phyloP scores from a whole-genome alignment of 2,113 vertebrate species.

The Chaetura pelagica region DNA sequence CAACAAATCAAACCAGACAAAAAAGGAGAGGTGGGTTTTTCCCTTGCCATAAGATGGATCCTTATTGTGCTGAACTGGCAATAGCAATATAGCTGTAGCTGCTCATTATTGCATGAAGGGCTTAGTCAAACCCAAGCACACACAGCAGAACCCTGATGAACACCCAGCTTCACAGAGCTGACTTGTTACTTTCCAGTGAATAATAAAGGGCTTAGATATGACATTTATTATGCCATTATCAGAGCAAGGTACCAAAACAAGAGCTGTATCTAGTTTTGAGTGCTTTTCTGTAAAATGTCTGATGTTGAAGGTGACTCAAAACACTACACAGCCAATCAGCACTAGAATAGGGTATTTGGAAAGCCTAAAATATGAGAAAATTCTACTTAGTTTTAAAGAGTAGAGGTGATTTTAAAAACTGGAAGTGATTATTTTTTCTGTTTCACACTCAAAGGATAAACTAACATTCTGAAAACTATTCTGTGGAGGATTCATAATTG shows the following conservation, averaged over 20 bases:
- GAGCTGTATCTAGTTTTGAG: not conserved
- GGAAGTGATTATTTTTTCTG: not conserved
- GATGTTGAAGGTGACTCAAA: not conserved
- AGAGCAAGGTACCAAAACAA: not conserved
- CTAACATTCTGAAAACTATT: not conserved
- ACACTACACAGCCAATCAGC: not conserved
- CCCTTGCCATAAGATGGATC: not conserved
- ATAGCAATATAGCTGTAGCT: not conserved
- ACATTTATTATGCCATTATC: not conserved
- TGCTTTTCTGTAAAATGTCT: not conserved
- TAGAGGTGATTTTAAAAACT: not conserved
- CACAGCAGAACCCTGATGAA: not conserved
- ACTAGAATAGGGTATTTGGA: not conserved
- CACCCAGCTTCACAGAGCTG: not conserved
- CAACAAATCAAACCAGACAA: not conserved
- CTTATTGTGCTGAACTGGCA: not conserved
- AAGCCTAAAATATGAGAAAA: not conserved
- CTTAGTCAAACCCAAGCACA: not conserved
- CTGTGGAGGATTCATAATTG: not conserved
- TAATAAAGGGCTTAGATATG: not conserved
- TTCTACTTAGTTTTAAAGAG: not conserved
- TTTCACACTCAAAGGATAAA: not conserved
- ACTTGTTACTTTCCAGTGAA: not conserved
- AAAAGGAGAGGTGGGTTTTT: not conserved
- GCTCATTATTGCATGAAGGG: not conserved